Conservation (phyloP, 1,140 invertebrate species). For the Venustaconcha ellipsiformis region DNA sequence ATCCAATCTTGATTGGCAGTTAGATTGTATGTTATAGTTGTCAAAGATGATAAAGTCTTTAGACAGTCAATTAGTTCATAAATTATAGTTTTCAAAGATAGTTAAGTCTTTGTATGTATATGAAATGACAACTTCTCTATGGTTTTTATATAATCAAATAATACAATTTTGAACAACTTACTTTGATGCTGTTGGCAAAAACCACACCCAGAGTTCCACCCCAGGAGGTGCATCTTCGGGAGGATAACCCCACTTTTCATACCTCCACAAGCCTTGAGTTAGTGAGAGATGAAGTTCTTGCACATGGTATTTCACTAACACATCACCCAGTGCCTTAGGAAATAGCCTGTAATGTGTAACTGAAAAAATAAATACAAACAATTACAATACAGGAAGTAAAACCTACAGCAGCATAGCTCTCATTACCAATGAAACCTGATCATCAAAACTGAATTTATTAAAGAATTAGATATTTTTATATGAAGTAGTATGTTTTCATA, state of each 20-base stretch:
- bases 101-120: no score
- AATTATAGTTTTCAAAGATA: no score
- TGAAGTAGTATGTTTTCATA: no score
- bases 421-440: no score
- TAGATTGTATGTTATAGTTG: no score
- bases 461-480: no score
- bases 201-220: conserved; percentile 94
- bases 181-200: conserved; percentile 74
- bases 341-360: conserved; percentile 84
- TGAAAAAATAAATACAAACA: conserved; percentile 38
- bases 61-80: no score
- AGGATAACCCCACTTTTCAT: conserved; percentile 92
- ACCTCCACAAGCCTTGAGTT: conserved; percentile 93
- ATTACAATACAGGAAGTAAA: background rate
- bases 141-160: no score
- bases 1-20: no score
- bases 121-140: no score
- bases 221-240: conserved; percentile 89
- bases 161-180: conserved; percentile 50
- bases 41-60: no score
- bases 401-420: background rate
- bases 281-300: conserved; percentile 92
- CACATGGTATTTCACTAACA: conserved; percentile 86
- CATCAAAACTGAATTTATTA: no score
- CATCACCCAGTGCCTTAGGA: conserved; percentile 89